These are phyloP conservation scores for Aurelia aurita DNA, from an alignment of 30 jellyfish, hydroid and myxozoan genomes.

Conservation along the genomic window DNA sequence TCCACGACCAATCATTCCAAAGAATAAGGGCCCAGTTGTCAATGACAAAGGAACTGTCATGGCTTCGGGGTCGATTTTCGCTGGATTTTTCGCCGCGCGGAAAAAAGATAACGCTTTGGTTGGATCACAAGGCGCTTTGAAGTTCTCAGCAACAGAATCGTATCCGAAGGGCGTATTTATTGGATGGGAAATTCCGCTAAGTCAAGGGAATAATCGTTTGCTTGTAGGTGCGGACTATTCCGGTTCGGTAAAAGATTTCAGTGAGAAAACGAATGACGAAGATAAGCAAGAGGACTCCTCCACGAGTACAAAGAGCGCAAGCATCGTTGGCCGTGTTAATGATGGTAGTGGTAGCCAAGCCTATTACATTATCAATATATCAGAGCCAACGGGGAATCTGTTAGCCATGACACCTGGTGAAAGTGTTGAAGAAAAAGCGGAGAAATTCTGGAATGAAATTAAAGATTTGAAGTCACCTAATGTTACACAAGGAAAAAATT, in stretches of 20 bases:
- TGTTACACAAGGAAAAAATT: slow-evolving; percentile 20
- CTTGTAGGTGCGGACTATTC: slow-evolving; percentile 29
- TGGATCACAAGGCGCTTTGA: slow-evolving; percentile 41
- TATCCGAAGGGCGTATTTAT: slow-evolving; percentile 38
- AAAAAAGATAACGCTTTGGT: slow-evolving; percentile 12
- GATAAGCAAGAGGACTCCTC: slow-evolving; percentile 32
- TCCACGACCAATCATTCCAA: slow-evolving; percentile 32
- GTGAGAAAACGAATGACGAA: slow-evolving; percentile 18
- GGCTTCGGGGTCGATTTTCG: slow-evolving; percentile 30
- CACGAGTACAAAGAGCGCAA: slow-evolving; percentile 8
- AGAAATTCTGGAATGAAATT: slow-evolving; percentile 27
- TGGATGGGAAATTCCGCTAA: slow-evolving; percentile 28
- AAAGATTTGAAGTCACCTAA: slow-evolving; percentile 23
- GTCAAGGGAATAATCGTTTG: slow-evolving; percentile 1
- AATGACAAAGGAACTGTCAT: not conserved
- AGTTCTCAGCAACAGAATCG: slow-evolving; percentile 17
- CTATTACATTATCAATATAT: slow-evolving; percentile 3
- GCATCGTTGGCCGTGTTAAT: slow-evolving; percentile 20
- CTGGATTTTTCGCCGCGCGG: slow-evolving; percentile 11
- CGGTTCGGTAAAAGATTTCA: not conserved
- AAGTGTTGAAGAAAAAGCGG: slow-evolving; percentile 21
- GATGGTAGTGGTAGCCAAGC: slow-evolving; percentile 20
- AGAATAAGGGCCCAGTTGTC: slow-evolving; percentile 6
- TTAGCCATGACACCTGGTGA: not conserved
- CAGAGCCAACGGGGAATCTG: not conserved